Evolutionary conservation across 2,888 invertebrate species (phyloP).

Genomic region (Trypoxylon attenuatum): DNA sequence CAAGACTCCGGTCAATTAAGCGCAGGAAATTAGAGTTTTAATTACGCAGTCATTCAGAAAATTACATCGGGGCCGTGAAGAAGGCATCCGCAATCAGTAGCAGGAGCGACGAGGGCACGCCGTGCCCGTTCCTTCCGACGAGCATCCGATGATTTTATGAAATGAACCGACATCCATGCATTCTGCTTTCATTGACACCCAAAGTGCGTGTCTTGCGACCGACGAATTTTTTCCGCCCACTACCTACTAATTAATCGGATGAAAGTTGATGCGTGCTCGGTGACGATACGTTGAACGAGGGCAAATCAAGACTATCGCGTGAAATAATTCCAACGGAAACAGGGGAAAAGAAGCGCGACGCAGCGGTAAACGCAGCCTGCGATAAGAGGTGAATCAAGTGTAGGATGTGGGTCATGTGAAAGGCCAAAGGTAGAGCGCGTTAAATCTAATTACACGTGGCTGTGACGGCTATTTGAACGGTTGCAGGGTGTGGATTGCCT

Average conservation of each 20-base stretch:
- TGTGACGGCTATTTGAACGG: constrained; percentile 70
- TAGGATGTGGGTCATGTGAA: constrained; percentile 36
- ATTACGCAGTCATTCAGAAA: constrained; percentile 75
- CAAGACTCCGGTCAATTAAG: constrained; percentile 75
- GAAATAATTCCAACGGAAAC: constrained; percentile 1
- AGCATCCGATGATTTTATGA: constrained; percentile 33
- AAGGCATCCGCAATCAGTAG: constrained; percentile 63
- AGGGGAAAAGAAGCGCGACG: constrained; percentile 2
- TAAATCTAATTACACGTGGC: constrained; percentile 72
- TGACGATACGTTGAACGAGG: too few relatives aligned
- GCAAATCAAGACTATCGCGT: too few relatives aligned
- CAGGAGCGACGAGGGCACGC: constrained; percentile 40
- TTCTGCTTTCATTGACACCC: neutral
- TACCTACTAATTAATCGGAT: neutral
- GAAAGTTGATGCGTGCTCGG: neutral
- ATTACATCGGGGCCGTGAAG: constrained; percentile 73
- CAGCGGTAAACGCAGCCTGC: neutral
- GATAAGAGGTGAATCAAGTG: too few relatives aligned
- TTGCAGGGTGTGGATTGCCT: constrained; percentile 34
- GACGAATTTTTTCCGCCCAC: too few relatives aligned
- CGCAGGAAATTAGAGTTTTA: constrained; percentile 75
- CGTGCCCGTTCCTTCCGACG: constrained; percentile 34
- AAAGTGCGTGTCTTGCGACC: neutral
- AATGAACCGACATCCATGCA: constrained; percentile 5
- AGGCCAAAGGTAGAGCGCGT: constrained; percentile 48